Evolutionary conservation across 2,888 invertebrate genomes (phyloP), one percentile per base, ranked within the genome.

Genomic region (Emmelina monodactyla): DNA sequence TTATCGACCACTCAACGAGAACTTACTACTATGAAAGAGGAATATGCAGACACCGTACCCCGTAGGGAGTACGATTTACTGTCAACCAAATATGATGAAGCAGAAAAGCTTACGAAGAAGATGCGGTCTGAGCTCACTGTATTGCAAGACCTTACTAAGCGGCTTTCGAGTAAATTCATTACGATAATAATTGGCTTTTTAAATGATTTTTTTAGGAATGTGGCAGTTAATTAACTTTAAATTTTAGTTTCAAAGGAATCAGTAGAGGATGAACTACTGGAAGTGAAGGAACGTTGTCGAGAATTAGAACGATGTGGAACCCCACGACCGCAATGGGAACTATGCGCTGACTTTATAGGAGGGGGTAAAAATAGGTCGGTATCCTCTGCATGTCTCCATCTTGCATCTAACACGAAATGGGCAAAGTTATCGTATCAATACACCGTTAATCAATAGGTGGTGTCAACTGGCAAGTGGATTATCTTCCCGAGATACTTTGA

Each of bases 301-400:
- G 79, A 80, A 39, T 42, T 81, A 43, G 79, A 80, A 45, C 61
- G 79, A 2, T 67, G 72, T 0, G 81, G 81, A 28, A 79, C 80
- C 1, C 82, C 82, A 11, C 62, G 82, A 0, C 82, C 81, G 28
- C 69, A 63, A 14, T 82, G 81, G 81, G 72, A 71, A 10, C 51
- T 76, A 15, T 81, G 81, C 39, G 81, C 70, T 0, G 80, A 82
- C 49, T 79, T 72, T 47, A 72, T 82, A 32, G 67, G 76, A 1
- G 82, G 82, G 0, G 82, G 82, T 0, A 51, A 69, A 6, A 72
- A 75, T 31, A 61, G 80, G 68, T 70, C 34, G 11, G 12, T 13
- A n/a, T n/a, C n/a, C n/a, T n/a, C n/a, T n/a, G n/a, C n/a, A n/a
- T n/a, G n/a, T n/a, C n/a, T n/a, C n/a, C n/a, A n/a, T n/a, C n/a